Evolutionary conservation across 2,797 vertebrate species (phyloP).

Genomic region (Gallirallus australis): DNA sequence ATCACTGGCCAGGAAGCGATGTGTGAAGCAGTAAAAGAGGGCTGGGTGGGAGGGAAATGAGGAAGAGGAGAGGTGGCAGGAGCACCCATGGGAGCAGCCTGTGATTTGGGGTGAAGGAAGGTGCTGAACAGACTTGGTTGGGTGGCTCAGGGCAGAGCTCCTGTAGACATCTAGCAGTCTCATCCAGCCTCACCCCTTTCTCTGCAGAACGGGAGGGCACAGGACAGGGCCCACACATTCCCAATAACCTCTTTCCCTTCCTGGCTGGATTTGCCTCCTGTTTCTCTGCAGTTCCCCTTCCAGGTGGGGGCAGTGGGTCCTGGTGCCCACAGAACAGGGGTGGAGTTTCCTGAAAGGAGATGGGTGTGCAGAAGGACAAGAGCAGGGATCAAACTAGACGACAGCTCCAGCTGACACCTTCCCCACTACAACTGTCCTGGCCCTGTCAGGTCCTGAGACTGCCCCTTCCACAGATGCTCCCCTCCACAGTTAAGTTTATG

Average conservation of each 20-base stretch:
- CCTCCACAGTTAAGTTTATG: background rate
- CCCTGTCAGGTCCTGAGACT: background rate
- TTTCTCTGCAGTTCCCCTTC: background rate
- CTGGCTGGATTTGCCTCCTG: background rate
- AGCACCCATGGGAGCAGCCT: fast-evolving
- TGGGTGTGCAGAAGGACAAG: background rate
- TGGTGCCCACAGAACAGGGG: background rate
- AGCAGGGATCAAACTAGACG: background rate
- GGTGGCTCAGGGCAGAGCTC: background rate
- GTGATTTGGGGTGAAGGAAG: background rate
- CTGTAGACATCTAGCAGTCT: background rate
- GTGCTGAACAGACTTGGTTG: background rate
- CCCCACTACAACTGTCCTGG: background rate
- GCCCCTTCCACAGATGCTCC: background rate
- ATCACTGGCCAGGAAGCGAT: background rate
- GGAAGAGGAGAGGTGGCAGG: background rate
- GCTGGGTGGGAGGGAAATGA: background rate
- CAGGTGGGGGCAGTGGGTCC: background rate
- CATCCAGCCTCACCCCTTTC: background rate
- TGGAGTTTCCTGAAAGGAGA: background rate
- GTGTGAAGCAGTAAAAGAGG: background rate
- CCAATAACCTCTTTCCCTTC: background rate
- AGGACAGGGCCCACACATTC: background rate
- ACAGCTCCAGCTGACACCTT: background rate
- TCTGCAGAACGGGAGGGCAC: background rate